Percentiles rank a stretch among this genome's conserved stretches.
These are phyloP conservation scores for Alces alces DNA, from an alignment of 2,113 vertebrate species.

Conservation along the genomic window DNA sequence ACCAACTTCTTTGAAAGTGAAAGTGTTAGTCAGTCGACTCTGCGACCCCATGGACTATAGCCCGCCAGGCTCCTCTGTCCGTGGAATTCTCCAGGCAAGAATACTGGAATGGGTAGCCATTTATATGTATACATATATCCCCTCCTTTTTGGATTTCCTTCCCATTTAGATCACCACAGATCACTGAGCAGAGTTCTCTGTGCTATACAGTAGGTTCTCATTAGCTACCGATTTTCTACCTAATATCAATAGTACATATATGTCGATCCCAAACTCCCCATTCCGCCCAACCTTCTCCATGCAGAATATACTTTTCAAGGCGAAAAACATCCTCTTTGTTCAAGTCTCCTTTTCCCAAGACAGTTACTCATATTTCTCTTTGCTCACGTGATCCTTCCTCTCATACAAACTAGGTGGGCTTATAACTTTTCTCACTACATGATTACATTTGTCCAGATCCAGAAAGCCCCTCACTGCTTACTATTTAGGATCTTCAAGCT, in stretches of 20 bases:
- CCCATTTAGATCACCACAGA: not conserved
- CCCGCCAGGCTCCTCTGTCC: not conserved
- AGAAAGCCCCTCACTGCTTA: not conserved
- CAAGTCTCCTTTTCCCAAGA: not conserved
- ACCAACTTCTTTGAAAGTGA: not conserved
- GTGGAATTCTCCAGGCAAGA: not conserved
- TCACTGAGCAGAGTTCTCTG: not conserved
- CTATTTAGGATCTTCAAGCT: not conserved
- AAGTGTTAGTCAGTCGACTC: not conserved
- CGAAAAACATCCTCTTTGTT: not conserved
- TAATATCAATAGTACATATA: not conserved
- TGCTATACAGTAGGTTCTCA: not conserved
- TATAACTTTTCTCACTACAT: not conserved
- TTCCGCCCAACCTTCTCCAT: not conserved
- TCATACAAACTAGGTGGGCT: not conserved
- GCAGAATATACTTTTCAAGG: not conserved
- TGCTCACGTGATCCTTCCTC: not conserved
- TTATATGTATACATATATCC: not conserved
- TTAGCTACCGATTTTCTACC: not conserved
- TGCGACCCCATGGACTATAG: not conserved
- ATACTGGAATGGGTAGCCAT: not conserved
- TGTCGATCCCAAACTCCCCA: not conserved
- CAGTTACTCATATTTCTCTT: not conserved
- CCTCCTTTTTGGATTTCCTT: not conserved
- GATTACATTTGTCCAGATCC: not conserved